A percentile compares a stretch with the other conserved stretches of the same genome.
phyloP scores from a whole-genome alignment of 2,113 vertebrate species.

The Manacus vitellinus region DNA sequence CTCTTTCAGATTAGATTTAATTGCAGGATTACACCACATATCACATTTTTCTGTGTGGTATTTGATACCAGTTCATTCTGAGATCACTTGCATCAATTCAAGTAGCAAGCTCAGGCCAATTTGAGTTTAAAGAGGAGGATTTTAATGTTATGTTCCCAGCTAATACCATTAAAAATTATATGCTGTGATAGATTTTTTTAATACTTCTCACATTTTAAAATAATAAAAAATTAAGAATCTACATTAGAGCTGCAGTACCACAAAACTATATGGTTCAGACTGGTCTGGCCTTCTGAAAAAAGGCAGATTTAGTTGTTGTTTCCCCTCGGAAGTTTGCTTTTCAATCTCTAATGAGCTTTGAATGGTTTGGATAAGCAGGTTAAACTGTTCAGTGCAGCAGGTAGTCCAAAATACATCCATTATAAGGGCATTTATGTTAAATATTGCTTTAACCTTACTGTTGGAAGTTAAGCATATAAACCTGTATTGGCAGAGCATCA shows the following conservation, averaged over 20 bases:
- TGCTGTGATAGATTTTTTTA: not conserved
- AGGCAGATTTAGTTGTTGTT: not conserved
- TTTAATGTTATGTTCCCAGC: not conserved
- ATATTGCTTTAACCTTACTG: constrained; percentile 12
- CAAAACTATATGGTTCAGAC: not conserved
- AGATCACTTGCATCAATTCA: not conserved
- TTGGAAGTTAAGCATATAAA: constrained; percentile 26
- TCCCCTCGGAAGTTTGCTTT: not conserved
- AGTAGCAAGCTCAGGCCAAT: not conserved
- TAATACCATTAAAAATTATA: not conserved
- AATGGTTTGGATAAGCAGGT: not conserved
- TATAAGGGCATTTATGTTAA: not conserved
- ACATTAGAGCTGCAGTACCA: not conserved
- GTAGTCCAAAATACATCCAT: not conserved
- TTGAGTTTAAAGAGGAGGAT: not conserved
- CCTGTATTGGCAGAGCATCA: not conserved
- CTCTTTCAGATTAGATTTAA: not conserved
- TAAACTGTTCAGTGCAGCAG: not conserved
- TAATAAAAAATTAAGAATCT: not conserved
- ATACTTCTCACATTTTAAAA: not conserved
- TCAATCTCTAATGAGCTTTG: not conserved
- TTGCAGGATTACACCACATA: not conserved
- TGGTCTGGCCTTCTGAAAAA: not conserved
- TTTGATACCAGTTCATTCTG: not conserved
- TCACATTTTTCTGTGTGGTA: not conserved